phyloP scores from a whole-genome alignment of 2,113 vertebrate species.

The Aegotheles bennettii region DNA sequence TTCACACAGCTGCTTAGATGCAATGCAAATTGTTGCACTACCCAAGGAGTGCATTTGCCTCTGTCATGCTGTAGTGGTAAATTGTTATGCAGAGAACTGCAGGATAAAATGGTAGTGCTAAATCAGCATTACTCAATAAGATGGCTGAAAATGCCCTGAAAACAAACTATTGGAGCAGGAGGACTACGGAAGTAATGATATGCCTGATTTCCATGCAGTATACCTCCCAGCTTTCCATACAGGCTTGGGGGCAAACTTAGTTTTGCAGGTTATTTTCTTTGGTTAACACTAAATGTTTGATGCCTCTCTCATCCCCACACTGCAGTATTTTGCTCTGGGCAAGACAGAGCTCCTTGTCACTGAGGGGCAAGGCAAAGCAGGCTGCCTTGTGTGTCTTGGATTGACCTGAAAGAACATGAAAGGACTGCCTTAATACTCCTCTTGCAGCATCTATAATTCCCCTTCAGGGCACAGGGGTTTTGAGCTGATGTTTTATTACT shows the following conservation, averaged over 20 bases:
- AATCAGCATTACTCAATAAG: background rate
- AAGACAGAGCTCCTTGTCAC: background rate
- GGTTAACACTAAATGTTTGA: fast-evolving
- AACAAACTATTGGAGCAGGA: background rate
- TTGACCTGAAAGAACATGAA: background rate
- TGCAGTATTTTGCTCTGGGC: background rate
- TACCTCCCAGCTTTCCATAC: background rate
- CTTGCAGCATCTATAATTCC: background rate
- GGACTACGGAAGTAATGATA: background rate
- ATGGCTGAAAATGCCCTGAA: conserved; percentile 7
- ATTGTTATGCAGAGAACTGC: conserved; percentile 1
- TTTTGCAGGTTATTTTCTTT: background rate
- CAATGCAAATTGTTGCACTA: background rate
- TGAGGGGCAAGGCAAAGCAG: background rate
- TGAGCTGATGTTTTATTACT: background rate
- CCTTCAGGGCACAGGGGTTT: background rate
- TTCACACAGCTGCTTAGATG: background rate
- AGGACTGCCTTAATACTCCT: background rate
- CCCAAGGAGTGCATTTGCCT: background rate
- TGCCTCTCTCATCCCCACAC: background rate
- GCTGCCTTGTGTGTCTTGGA: background rate
- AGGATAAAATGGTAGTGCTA: conserved; percentile 29
- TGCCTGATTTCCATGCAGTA: background rate
- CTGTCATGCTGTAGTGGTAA: background rate
- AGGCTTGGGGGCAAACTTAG: background rate